Percentiles rank a stretch among this genome's conserved stretches.
These are phyloP conservation scores for Chaetophractus vellerosus DNA, from an alignment of 2,797 vertebrate species.

Conservation along the genomic window DNA sequence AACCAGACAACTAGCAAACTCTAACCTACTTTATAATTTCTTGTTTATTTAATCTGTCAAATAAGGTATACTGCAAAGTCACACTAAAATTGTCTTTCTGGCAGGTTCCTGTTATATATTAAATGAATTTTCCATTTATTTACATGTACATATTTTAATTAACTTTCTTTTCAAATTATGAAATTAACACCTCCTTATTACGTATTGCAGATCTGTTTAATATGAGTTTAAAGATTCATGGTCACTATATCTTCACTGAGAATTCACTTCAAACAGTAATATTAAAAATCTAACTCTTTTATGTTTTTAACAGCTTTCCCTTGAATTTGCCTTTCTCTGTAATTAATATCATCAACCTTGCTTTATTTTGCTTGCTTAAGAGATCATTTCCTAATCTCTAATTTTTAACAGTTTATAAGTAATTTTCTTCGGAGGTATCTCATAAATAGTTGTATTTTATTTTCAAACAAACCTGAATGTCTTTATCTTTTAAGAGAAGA, in stretches of 20 bases:
- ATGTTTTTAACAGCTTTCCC: neutral
- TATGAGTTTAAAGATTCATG: conserved; percentile 1
- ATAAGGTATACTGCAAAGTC: neutral
- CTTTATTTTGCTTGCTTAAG: conserved; percentile 25
- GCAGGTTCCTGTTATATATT: neutral
- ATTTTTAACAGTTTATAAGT: neutral
- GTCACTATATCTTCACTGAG: neutral
- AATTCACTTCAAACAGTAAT: neutral
- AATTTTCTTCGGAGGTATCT: neutral
- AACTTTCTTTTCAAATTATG: neutral
- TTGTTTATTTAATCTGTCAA: neutral
- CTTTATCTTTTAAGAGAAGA: neutral
- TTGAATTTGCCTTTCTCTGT: neutral
- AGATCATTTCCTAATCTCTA: neutral
- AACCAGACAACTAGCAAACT: neutral
- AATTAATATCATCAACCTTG: neutral
- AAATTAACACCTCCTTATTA: neutral
- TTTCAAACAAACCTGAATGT: neutral
- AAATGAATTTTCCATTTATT: neutral
- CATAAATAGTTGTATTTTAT: neutral
- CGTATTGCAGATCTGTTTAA: neutral
- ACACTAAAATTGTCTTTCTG: neutral
- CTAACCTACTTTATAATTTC: neutral
- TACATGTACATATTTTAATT: neutral
- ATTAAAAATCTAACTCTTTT: neutral